A percentile compares a stretch with the other conserved stretches of the same genome.
These are phyloP conservation scores for Acanthosepion pharaonis DNA, from an alignment of 2,888 invertebrate genomes.

Conservation along the genomic window DNA sequence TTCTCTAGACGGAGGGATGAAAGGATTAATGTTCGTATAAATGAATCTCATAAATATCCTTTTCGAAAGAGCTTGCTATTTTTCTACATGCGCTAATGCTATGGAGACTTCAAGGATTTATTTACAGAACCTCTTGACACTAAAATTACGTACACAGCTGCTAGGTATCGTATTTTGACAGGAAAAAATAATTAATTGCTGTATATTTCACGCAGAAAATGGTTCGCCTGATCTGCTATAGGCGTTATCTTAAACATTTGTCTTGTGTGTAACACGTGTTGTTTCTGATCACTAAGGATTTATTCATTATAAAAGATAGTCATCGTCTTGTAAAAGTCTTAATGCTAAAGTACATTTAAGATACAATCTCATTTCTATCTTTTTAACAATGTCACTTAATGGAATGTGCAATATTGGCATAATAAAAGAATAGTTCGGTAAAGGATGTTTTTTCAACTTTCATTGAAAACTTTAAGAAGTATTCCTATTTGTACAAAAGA, in stretches of 20 bases:
- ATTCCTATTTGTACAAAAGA: not conserved
- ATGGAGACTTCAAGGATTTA: not conserved
- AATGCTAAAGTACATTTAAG: no score
- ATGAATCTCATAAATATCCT: not conserved
- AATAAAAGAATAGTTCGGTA: not conserved
- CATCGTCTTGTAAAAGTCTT: no score
- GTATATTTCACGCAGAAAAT: not conserved
- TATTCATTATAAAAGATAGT: not conserved
- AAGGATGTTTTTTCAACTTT: not conserved
- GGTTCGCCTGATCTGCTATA: not conserved
- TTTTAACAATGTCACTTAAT: fast-evolving
- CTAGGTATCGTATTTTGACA: not conserved
- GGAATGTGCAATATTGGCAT: not conserved
- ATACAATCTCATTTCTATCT: not conserved
- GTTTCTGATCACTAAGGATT: not conserved
- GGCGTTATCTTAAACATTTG: not conserved
- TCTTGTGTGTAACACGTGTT: constrained; percentile 7
- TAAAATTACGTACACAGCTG: not conserved
- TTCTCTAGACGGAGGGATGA: no score
- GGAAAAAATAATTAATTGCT: not conserved
- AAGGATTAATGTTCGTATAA: no score
- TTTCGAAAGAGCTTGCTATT: not conserved
- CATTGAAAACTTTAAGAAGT: not conserved
- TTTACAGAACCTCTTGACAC: not conserved
- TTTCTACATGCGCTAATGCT: not conserved